These are phyloP conservation scores for Rhagoletis zephyria DNA, from an alignment of 1,140 invertebrate genomes.

Conservation along the genomic window DNA sequence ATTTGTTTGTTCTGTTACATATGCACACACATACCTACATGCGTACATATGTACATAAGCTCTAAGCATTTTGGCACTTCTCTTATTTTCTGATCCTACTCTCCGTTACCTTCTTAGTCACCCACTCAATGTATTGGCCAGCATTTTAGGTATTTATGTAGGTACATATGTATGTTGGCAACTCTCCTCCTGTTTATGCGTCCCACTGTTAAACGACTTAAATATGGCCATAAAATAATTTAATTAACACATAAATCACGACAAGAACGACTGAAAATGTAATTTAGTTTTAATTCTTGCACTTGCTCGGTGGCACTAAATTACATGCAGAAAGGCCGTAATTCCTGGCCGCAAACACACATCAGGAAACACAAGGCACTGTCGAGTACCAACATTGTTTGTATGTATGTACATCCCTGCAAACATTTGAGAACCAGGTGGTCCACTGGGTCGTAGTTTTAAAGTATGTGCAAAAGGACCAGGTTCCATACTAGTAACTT, in stretches of 20 bases:
- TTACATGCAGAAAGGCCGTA: slow-evolving; percentile 51
- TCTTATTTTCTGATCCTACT: neutral
- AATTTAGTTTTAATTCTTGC: slow-evolving; percentile 56
- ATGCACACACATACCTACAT: neutral
- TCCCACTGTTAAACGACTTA: slow-evolving; percentile 54
- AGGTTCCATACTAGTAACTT: too few species aligned
- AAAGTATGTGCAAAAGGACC: too few species aligned
- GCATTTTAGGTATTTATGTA: neutral
- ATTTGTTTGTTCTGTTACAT: too few species aligned
- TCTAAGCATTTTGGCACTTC: neutral
- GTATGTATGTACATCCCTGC: too few species aligned
- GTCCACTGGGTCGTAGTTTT: too few species aligned
- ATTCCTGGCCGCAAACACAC: slow-evolving; percentile 46
- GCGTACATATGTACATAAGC: neutral
- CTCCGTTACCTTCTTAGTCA: neutral
- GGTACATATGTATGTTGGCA: neutral
- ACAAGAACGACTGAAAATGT: slow-evolving; percentile 53
- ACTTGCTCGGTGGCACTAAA: slow-evolving; percentile 50
- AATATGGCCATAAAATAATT: slow-evolving; percentile 58
- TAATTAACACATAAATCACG: slow-evolving; percentile 58
- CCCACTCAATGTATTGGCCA: neutral
- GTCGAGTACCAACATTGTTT: neutral
- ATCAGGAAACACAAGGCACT: neutral
- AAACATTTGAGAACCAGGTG: neutral
- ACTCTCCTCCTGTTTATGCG: neutral